Evolutionary conservation across 2,797 vertebrate genomes (phyloP), one percentile per base, ranked within the genome.

Genomic region (Liparis tanakae): DNA sequence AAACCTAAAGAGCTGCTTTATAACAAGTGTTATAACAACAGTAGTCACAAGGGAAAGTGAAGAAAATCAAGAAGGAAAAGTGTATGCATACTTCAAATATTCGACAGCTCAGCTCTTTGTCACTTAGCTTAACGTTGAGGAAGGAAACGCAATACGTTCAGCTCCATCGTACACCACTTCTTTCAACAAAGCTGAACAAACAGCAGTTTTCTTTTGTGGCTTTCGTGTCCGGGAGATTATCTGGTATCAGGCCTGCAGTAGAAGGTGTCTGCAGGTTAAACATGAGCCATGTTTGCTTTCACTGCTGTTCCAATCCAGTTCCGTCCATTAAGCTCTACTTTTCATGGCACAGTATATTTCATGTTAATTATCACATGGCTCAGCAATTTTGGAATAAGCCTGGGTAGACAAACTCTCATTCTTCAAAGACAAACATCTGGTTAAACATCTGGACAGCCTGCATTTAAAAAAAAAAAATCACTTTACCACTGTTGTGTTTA

Each of bases 101-200:
- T 57, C 15, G 18, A 36, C 18, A 51, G 18, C 54, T 65, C 66
- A 74, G 39, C 51, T 37, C 36, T 37, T 70, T 67, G 4, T 25
- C 25, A 43, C 6, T 41, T 34, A 67, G 2, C 48, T 53, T 39
- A 37, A 5, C n/a, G 18, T 17, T 7, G 25, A 56, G 25, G 18
- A 67, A 36, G 25, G 5, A 63, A 66, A 43, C 58, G 64, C 46
- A 76, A 59, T 48, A 70, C 5, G 13, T 36, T 22, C 6, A 20
- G 9, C 46, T 78, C 36, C 5, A 48, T 61, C 53, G 51, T 67
- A 20, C 48, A 44, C 46, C 39, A 67, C 57, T 54, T 54, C 53
- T 57, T 30, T 61, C 37, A 67, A 73, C 55, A 78, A 76, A 78
- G 81, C 80, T 81, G 78, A 73, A 62, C 55, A 83, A 85, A 82